Evolutionary conservation across 2,888 invertebrate species (phyloP), one percentile per base, ranked within the genome.

Genomic region (Miltochrista miniata): DNA sequence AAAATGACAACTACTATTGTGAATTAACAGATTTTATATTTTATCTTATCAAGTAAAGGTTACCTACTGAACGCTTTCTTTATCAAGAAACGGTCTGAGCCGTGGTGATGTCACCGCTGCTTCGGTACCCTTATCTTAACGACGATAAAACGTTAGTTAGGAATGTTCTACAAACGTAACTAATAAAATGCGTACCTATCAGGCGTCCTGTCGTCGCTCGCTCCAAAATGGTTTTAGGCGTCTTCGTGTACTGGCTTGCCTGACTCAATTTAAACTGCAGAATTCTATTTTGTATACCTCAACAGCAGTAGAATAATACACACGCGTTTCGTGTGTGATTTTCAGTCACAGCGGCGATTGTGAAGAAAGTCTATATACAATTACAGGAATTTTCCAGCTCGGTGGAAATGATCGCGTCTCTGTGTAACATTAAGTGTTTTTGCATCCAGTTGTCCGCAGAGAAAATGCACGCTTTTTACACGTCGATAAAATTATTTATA

Each of bases 361-460:
- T 76, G 78, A 89, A 87, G 90, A 90, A 90, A 90, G 87, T 89
- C 76, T 79, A 70, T 62, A 66, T 69, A 75, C 74, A 83, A 85
- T 87, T 82, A 85, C 86, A 90, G 87, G 90, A 90, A 90, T 90
- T 91, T 91, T 90, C 91, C 90, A 85, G 84, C 70, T 86, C 80
- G 87, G 74, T 90, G 86, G 83, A 85, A 89, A 83, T 79, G 81
- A 84, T 87, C 85, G 85, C 86, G 85, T 78, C 81, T 79, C 76
- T 72, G 74, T 87, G 86, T 86, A 84, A 89, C 88, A 87, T 85
- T 85, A 81, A 61, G 66, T 72, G 78, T 88, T 87, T 90, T 86
- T 88, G 81, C 83, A 61, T 67, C 64, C 53, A 54, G 71, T 64
- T 62, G 64, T 52, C 64, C 61, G 72, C 71, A 74, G 87, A 83